Evolutionary conservation across 2,797 vertebrate species (phyloP), one percentile per base, ranked within the genome.

Genomic region (Pyrocephalus nanus): DNA sequence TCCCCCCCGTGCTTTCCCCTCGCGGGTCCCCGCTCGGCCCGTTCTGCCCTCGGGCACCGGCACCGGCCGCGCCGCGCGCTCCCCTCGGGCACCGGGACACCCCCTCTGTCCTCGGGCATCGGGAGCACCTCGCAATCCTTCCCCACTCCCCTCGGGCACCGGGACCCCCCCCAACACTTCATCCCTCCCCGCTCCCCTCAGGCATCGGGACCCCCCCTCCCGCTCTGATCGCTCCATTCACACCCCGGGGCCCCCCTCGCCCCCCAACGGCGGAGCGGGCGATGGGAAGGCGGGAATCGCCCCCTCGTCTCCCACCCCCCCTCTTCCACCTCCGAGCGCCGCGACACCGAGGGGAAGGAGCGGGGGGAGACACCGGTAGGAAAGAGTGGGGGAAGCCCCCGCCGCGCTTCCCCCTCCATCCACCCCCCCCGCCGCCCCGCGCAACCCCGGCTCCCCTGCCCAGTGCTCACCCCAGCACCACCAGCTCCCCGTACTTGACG

Each of bases 401-500:
- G n/a, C n/a, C 38, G 5, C 38, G 38, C 38, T 11, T 11, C 38
- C 38, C 38, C 57, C 94, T 87, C 75, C 78, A 36, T 50, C 51
- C 86, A 61, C 38, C 21, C 30, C 15, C 14, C 40, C 40, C 14
- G 13, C 40, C 6, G 14, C 40, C 32, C 72, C 74, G 7, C 22
- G 8, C 45, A 47, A 22, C 45, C 45, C 34, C 81, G 21, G 32
- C 69, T 50, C 91, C 86, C 40, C n/a, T 29, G 21, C 30, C n/a
- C n/a, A 8, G n/a, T 92, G 98, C 99, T 99, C 96, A 99, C 99
- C 99, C 99, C 92, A 99, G 96, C 17, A 99, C 99, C 94, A 99
- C 98, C 97, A 99, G 98, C 97, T 99, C 99, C 81, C 99, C 99
- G 97, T 99, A 99, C 96, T 99, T 99, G 78, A 99, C 98, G 22